Evolutionary conservation across 2,888 invertebrate species (phyloP).

Genomic region (Harpalus rubripes): DNA sequence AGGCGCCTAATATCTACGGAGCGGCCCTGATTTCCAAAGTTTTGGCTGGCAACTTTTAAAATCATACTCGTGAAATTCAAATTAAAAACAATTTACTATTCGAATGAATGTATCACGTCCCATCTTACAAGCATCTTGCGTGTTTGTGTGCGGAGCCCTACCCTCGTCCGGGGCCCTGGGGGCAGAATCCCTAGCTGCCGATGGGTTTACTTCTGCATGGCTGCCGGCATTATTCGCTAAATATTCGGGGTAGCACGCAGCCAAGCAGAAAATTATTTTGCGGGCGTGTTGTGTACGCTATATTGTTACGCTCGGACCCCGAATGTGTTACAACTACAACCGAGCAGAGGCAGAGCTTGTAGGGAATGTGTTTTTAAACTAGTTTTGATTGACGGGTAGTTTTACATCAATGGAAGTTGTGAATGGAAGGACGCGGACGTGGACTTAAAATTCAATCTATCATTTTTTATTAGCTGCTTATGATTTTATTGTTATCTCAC

Average conservation of each 20-base stretch:
- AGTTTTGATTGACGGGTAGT: conserved; percentile 52
- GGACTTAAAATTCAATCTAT: conserved; percentile 27
- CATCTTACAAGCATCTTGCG: background rate
- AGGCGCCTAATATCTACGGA: no score
- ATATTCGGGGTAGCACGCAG: conserved; percentile 73
- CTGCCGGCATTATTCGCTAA: conserved; percentile 75
- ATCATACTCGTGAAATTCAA: no score
- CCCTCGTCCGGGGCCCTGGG: no score
- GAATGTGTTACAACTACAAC: conserved; percentile 25
- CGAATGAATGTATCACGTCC: background rate
- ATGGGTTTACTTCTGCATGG: conserved; percentile 75
- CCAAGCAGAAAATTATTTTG: conserved; percentile 76
- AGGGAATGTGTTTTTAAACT: conserved; percentile 52
- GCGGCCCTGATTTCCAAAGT: no score
- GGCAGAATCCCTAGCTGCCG: conserved; percentile 21
- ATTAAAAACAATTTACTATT: background rate
- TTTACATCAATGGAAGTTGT: conserved; percentile 20
- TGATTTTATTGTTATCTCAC: background rate
- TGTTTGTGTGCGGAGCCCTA: background rate
- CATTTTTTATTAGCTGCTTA: conserved; percentile 21
- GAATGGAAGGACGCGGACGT: conserved; percentile 9
- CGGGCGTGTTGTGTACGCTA: conserved; percentile 75
- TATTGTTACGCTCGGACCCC: conserved; percentile 73
- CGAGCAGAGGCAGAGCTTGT: background rate
- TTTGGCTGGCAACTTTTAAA: no score